A percentile compares a stretch with the other conserved stretches of the same genome.
Conservation (phyloP, 2,888 invertebrate genomes). For the Thysanoteuthis rhombus region DNA sequence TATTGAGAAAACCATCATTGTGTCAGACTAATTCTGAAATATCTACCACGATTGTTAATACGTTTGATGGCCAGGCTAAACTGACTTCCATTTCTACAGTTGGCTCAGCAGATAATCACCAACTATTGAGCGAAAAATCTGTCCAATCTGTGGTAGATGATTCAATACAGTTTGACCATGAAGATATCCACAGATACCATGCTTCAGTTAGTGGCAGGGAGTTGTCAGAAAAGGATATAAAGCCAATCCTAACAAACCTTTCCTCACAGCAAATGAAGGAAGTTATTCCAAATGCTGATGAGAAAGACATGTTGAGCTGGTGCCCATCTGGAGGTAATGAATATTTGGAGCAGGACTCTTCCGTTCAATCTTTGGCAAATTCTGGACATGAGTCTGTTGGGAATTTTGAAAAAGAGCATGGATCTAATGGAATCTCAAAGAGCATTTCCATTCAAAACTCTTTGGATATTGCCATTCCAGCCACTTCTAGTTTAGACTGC, state of each 20-base stretch:
- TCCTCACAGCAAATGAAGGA: neutral
- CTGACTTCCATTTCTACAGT: neutral
- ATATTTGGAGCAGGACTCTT: neutral
- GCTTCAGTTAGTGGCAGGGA: neutral
- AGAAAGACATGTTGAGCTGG: neutral
- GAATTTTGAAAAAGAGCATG: neutral
- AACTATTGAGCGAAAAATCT: neutral
- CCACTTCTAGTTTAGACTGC: neutral
- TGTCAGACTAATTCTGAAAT: neutral
- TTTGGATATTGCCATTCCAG: neutral
- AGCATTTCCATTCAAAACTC: neutral
- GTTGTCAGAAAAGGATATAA: neutral
- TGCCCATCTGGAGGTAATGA: neutral
- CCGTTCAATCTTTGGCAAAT: neutral
- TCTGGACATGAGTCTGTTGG: neutral
- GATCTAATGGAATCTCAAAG: neutral
- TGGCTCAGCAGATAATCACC: neutral
- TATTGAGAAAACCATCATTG: neutral
- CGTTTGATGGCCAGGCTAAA: neutral
- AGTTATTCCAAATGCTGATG: too few species aligned
- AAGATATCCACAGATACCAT: neutral
- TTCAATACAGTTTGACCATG: neutral
- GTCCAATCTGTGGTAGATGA: neutral
- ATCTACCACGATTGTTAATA: neutral
- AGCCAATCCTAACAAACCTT: neutral